Base-by-base conservation (phyloP, 2,797 vertebrate genomes). In the Acanthiza pusilla region DNA sequence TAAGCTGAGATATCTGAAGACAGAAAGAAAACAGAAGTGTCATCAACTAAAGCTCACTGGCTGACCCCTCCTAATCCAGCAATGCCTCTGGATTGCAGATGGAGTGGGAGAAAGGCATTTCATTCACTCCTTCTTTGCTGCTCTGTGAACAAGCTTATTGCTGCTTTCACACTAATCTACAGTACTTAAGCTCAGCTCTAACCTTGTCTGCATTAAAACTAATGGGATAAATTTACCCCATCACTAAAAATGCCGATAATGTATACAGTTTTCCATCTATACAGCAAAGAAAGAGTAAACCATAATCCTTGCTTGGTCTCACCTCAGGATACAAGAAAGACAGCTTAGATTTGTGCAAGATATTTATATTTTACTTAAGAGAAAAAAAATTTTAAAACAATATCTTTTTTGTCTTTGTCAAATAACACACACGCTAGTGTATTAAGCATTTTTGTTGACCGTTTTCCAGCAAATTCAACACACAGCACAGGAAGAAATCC, bases 1-100 rank as follows among this genome's bases (percentile, higher is more conserved):
- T 98, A 98, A 99, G 97, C 97, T 99, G 99, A 93, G 99, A 99
- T 94, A 99, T 99, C 99, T 99, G 97, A 90, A 93, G 75, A 89
- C 61, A 92, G 70, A 72, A 96, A 13, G 54, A 78, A 3, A 58
- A 0, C 43, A 71, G 2, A 60, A 89, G 32, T 34, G 10, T 97
- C 74, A 94, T 87, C 74, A 96, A 57, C 72, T 57, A 77, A n/a
- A 91, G 26, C 51, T 78, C 77, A 18, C 8, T 45, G 73, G 30
- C 43, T 82, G 68, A 66, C 30, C n/a, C 11, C n/a, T 82, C 27
- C 54, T 43, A 54, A 62, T 42, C 30, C 73, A 65, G 16, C 55
- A 43, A 38, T 40, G 57, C 18, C 40, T 57, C 36, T 20, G 1
- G 36, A 30, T 2, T 84, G 62, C 50, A 66, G n/a, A 23, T 9